Percentiles rank a stretch among this genome's conserved stretches.
Conservation (phyloP, 35 echinoderm and acorn worm species). For the Lytechinus variegatus region DNA sequence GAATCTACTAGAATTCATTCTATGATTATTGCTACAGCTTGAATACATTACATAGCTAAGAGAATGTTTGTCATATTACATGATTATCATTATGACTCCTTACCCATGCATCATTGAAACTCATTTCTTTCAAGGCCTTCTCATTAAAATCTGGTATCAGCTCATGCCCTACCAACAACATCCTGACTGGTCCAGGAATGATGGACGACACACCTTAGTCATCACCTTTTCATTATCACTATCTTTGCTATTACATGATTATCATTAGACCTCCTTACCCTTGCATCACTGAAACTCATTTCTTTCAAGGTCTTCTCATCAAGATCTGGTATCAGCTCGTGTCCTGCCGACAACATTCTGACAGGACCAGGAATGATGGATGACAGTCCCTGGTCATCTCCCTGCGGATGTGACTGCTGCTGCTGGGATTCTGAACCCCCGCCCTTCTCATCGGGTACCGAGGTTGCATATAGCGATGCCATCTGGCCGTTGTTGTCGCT, state of each 20-base stretch:
- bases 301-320: constrained; percentile 88
- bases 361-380: constrained; percentile 61
- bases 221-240: not conserved
- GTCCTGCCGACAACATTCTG: constrained; percentile 86
- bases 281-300: constrained; percentile 75
- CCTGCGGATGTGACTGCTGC: not conserved
- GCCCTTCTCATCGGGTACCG: constrained; percentile 35
- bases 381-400: constrained; percentile 3
- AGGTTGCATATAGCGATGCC: constrained; percentile 24
- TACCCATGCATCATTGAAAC: constrained; percentile 78
- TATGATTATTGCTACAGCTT: too few species aligned
- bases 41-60: too few species aligned
- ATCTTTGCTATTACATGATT: too few species aligned
- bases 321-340: constrained; percentile 83
- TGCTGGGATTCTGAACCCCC: not conserved
- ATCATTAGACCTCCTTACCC: constrained; percentile 36
- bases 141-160: constrained; percentile 85
- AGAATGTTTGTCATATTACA: too few species aligned
- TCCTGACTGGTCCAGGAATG: constrained; percentile 69
- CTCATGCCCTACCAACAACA: constrained; percentile 85
- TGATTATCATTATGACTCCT: not conserved
- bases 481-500: not conserved
- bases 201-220: constrained; percentile 6
- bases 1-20: too few species aligned
- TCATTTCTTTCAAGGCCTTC: constrained; percentile 80